Conservation (phyloP, 2,888 invertebrate species). For the Lepetodrilus schrolli region DNA sequence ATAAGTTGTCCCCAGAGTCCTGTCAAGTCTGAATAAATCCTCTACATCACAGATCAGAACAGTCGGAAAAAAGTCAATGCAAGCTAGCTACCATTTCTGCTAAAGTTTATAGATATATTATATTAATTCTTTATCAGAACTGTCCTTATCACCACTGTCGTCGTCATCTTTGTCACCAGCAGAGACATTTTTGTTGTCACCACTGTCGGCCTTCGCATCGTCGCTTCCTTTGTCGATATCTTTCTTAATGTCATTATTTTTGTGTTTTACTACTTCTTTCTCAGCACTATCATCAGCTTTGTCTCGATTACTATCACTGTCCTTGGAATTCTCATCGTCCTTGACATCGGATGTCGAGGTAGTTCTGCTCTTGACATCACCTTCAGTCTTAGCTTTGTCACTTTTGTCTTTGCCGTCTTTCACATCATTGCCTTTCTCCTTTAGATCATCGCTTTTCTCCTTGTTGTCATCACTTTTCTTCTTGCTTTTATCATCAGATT, state of each 20-base stretch:
- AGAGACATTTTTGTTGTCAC: not conserved
- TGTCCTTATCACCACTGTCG: not conserved
- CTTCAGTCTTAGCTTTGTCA: not conserved
- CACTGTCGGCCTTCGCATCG: slow-evolving; percentile 6
- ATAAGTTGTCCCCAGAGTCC: too few relatives aligned
- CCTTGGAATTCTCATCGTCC: too few relatives aligned
- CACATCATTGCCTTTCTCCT: slow-evolving; percentile 31
- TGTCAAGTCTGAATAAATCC: too few relatives aligned
- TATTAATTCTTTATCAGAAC: not conserved
- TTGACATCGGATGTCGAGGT: too few relatives aligned
- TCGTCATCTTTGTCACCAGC: not conserved
- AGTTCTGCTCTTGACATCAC: too few relatives aligned
- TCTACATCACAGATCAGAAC: too few relatives aligned
- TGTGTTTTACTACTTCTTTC: not conserved
- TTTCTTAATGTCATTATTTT: too few relatives aligned
- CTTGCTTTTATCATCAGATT: not conserved
- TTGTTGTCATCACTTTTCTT: not conserved
- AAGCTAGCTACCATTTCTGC: too few relatives aligned
- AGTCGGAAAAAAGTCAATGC: too few relatives aligned
- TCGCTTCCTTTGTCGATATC: too few relatives aligned
- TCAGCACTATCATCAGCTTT: not conserved
- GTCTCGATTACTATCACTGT: not conserved
- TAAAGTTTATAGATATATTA: too few relatives aligned
- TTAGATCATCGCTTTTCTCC: slow-evolving; percentile 5
- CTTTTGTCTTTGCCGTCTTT: slow-evolving; percentile 6